Base-by-base conservation (phyloP, 1,140 invertebrate genomes). In the Zaprionus davidi region DNA sequence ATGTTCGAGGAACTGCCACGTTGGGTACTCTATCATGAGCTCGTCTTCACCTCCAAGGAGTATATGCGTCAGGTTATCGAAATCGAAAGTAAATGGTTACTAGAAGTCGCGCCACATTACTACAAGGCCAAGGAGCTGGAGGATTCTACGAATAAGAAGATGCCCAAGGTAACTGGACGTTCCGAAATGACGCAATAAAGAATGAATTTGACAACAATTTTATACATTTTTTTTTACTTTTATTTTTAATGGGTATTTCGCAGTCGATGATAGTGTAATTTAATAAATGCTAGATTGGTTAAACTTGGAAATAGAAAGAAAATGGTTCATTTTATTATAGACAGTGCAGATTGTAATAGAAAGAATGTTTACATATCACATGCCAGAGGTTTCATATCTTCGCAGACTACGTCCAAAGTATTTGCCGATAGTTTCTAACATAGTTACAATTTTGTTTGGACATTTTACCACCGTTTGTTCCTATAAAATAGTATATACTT, bases 51-150 rank as follows among this genome's bases (percentile, higher is more conserved):
- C 1, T 98, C 98, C 0, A 99, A 99, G 92, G 98, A 99, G 92
- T 99, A 97, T 92, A 99, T 99, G 99, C 94, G 99, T 92, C 98
- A 99, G 95, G 97, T 98, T 49, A 94, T 94, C 58, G 97, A 99
- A 94, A 99, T 99, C 82, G 98, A 99, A 93, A 98, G 97, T 87
- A 96, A 96, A 91, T 99, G 99, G 99, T 93, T 99, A 4, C 93
- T 99, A 66, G 98, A 99, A 95, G 98, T 99, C 3, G 98, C 98
- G 1, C 98, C 98, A 17, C 98, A 99, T 95, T 99, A 99, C 93
- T 99, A 99, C 93, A 98, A 99, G 93, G 94, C 96, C 2, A 98
- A 96, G 92, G 98, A 99, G 93, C 93, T 99, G 26, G 98, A 99
- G 93, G 98, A 99, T 94, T 96, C 97, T 0, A 96, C 96, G 0